phyloP scores from a whole-genome alignment of 1,140 invertebrate genomes.

The Lepidurus packardi region DNA sequence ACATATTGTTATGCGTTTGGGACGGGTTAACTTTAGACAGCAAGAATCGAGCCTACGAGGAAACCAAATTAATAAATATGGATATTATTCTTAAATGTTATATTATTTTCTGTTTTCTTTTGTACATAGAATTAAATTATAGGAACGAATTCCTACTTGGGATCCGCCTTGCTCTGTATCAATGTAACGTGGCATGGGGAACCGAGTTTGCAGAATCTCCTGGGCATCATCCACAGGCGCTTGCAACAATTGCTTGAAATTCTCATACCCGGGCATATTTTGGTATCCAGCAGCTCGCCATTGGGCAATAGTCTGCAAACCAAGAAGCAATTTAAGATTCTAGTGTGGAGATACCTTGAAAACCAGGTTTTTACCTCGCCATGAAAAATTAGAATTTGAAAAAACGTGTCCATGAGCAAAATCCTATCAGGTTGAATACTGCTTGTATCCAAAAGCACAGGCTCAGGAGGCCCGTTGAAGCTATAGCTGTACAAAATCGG shows the following conservation, averaged over 20 bases:
- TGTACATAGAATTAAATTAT: conserved; percentile 41
- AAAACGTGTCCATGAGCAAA: conserved; percentile 99
- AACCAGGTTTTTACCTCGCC: conserved; percentile 68
- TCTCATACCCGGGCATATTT: conserved; percentile 93
- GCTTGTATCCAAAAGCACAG: conserved; percentile 92
- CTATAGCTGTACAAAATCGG: conserved; percentile 98
- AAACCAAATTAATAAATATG: conserved; percentile 37
- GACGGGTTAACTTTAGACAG: conserved; percentile 99
- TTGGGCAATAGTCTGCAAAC: conserved; percentile 81
- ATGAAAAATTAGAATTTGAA: conserved; percentile 99
- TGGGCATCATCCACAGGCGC: conserved; percentile 96
- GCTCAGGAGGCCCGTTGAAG: conserved; percentile 95
- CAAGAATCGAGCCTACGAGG: conserved; percentile 82
- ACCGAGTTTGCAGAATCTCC: conserved; percentile 88
- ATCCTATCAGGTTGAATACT: conserved; percentile 97
- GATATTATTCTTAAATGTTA: neutral
- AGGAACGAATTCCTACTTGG: conserved; percentile 45
- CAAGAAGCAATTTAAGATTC: conserved; percentile 38
- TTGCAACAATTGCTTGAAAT: conserved; percentile 91
- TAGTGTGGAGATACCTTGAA: conserved; percentile 30
- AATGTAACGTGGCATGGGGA: conserved; percentile 98
- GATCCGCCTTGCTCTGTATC: conserved; percentile 98
- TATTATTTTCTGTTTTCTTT: neutral
- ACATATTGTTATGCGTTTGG: conserved; percentile 99
- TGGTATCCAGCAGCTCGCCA: conserved; percentile 94